Evolutionary conservation across 2,888 invertebrate genomes (phyloP), one percentile per base, ranked within the genome.

Genomic region (Epistrophella euchroma): DNA sequence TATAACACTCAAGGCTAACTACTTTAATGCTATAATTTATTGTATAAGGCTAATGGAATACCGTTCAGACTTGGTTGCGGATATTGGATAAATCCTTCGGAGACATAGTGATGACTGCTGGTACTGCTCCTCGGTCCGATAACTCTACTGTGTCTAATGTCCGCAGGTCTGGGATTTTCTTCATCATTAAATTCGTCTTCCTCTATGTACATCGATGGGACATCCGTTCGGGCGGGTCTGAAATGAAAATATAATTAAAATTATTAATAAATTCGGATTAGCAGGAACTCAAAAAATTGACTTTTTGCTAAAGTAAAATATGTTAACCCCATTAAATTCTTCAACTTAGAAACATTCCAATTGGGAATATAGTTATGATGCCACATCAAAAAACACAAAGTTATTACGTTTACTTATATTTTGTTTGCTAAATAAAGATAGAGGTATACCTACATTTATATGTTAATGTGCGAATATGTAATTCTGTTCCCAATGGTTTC

Each of bases 61-160:
- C 93, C 93, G 90, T 93, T 93, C 89, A 93, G 90, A 89, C 92
- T 92, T 88, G 93, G 93, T 89, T 93, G 93, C 79, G 93, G 92
- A 86, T 93, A 93, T 88, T 93, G 93, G 82, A 93, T 93, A 89
- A 93, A 92, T 89, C 93, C 92, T 89, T 93, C 93, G 71, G 93
- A 92, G 88, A 93, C 91, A 88, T 93, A 93, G 81, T 92, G 91
- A 88, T 91, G 91, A 47, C 91, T 91, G 55, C 89, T 89, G 56
- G 89, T 88, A 1, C 89, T 89, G 84, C 89, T 89, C 35, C 90
- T 86, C 15, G 89, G 89, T 1, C 88, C 88, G 45, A 89, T 89
- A 64, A 91, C 90, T 72, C 90, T 88, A 80, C 89, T 89, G 64
- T 89, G 89, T 73, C 90, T 88, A 32, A 89, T 89, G 52, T 90